Conservation (phyloP, 2,797 vertebrate species). For the Sternotherus odoratus region DNA sequence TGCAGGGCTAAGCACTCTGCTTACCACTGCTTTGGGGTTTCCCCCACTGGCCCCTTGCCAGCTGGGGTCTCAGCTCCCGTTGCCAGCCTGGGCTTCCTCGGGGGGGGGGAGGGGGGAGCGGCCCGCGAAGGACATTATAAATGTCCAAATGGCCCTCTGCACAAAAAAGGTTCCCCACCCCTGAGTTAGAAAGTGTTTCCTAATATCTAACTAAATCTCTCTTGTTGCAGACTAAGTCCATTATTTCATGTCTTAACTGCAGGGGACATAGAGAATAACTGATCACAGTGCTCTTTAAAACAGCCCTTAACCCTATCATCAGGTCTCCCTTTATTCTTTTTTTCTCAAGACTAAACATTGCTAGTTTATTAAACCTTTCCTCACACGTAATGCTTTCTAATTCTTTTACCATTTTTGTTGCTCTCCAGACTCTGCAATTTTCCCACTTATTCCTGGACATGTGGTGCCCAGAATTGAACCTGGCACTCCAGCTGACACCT, state of each 20-base stretch:
- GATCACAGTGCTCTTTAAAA: background rate
- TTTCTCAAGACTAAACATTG: background rate
- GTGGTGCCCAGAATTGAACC: background rate
- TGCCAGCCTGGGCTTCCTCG: too few species aligned
- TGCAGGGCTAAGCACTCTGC: too few species aligned
- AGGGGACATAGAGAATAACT: background rate
- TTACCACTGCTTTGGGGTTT: too few species aligned
- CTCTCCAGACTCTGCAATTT: background rate
- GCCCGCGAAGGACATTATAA: too few species aligned
- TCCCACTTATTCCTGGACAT: background rate
- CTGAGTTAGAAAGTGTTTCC: too few species aligned
- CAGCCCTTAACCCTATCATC: background rate
- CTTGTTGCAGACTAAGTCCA: background rate
- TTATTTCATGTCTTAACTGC: background rate
- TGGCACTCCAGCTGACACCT: background rate
- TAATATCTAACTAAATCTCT: background rate
- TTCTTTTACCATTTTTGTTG: background rate
- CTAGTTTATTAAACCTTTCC: background rate
- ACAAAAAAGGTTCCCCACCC: too few species aligned
- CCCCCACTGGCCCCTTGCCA: too few species aligned
- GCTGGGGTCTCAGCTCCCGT: too few species aligned
- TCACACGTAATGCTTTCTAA: background rate
- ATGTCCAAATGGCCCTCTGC: too few species aligned
- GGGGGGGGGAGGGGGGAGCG: too few species aligned
- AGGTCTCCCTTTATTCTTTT: background rate